phyloP scores from a whole-genome alignment of 1,140 invertebrate genomes.

The Drosophila bipectinata region DNA sequence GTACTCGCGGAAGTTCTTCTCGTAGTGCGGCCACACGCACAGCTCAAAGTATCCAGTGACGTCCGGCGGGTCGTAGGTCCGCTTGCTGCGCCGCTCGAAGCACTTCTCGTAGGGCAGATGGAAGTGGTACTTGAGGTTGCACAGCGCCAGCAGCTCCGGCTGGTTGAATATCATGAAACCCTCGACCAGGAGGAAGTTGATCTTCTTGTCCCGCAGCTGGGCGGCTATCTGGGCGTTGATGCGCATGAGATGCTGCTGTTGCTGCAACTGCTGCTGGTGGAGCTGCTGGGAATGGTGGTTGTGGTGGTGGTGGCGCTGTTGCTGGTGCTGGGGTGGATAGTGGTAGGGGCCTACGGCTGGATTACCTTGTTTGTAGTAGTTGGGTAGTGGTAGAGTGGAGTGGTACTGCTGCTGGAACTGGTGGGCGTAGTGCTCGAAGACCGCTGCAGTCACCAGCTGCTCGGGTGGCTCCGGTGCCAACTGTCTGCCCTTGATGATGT shows the following conservation, averaged over 20 bases:
- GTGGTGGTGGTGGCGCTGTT: conserved; percentile 36
- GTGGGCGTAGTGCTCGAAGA: conserved; percentile 72
- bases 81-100: conserved; percentile 85
- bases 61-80: conserved; percentile 91
- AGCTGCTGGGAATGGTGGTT: conserved; percentile 33
- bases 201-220: conserved; percentile 76
- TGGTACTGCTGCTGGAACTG: conserved; percentile 71
- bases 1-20: conserved; percentile 77
- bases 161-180: conserved; percentile 91
- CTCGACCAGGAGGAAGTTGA: conserved; percentile 89
- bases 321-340: conserved; percentile 38
- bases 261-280: conserved; percentile 37
- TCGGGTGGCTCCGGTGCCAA: conserved; percentile 33
- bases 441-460: conserved; percentile 47
- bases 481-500: conserved; percentile 65
- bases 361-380: conserved; percentile 40
- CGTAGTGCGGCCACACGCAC: conserved; percentile 91
- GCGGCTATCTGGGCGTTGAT: conserved; percentile 63
- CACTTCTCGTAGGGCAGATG: conserved; percentile 89
- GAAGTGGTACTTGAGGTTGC: conserved; percentile 90
- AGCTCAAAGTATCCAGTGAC: conserved; percentile 91
- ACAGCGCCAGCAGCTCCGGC: conserved; percentile 87
- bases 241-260: conserved; percentile 66
- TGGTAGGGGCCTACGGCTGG: conserved; percentile 25
- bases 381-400: conserved; percentile 26